phyloP scores from a whole-genome alignment of 2,888 invertebrate genomes.

The Drosophila recens region DNA sequence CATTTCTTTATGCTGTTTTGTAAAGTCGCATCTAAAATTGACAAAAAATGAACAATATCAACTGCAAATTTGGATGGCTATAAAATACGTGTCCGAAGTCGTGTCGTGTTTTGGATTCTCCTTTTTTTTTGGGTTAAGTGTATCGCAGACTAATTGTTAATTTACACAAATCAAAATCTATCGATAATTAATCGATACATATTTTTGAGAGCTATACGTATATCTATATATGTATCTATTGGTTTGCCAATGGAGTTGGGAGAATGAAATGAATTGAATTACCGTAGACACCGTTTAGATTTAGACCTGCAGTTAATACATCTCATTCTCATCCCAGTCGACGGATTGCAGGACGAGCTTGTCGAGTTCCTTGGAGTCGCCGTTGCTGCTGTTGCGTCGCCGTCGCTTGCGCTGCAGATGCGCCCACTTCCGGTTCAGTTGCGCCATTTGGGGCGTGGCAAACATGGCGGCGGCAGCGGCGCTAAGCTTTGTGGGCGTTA shows the following conservation, averaged over 20 bases:
- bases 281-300: neutral
- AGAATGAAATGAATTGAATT: constrained; percentile 10
- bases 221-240: neutral
- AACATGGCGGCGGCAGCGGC: constrained; percentile 84
- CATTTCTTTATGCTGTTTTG: constrained; percentile 18
- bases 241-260: constrained; percentile 15
- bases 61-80: constrained; percentile 47
- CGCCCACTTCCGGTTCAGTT: constrained; percentile 84
- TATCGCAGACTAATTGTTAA: constrained; percentile 56
- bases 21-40: constrained; percentile 69
- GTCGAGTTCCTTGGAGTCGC: constrained; percentile 85
- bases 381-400: constrained; percentile 84
- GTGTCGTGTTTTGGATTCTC: constrained; percentile 13
- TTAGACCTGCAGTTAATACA: constrained; percentile 73
- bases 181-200: constrained; percentile 29
- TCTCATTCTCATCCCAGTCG: constrained; percentile 85
- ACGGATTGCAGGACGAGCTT: constrained; percentile 85
- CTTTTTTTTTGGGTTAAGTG: constrained; percentile 16
- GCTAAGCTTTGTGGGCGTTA: constrained; percentile 82
- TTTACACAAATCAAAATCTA: constrained; percentile 55
- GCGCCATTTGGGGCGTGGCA: constrained; percentile 83
- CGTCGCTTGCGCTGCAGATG: constrained; percentile 83
- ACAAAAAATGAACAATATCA: constrained; percentile 34
- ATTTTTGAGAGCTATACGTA: constrained; percentile 33
- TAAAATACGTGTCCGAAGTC: constrained; percentile 27